Evolutionary conservation across 1,140 invertebrate genomes (phyloP).

Genomic region (Chionoecetes opilio): DNA sequence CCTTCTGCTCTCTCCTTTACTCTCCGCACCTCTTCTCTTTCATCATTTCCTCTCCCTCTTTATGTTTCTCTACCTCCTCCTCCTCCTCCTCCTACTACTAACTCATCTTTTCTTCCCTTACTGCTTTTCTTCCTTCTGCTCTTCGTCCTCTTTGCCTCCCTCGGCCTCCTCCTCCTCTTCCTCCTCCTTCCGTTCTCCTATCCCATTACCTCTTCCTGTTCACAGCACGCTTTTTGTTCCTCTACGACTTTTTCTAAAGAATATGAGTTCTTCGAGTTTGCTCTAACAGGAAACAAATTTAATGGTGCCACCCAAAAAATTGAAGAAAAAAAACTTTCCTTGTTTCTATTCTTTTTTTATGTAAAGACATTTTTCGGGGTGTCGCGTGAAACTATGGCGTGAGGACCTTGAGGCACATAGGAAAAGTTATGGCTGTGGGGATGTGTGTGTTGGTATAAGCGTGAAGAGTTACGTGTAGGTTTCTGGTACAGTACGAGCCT

Average conservation of each 20-base stretch:
- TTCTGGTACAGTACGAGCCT: too few relatives aligned
- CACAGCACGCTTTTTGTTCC: background rate
- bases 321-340: background rate
- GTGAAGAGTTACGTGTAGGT: too few relatives aligned
- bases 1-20: background rate
- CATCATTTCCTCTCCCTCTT: background rate
- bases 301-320: background rate
- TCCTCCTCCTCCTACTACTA: background rate
- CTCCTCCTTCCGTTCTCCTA: background rate
- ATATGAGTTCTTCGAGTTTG: constrained; percentile 30
- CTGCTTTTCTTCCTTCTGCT: background rate
- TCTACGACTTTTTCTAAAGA: background rate
- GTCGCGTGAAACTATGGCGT: too few relatives aligned
- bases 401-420: too few relatives aligned
- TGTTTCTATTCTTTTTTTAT: background rate
- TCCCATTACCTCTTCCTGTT: constrained; percentile 23
- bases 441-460: too few relatives aligned
- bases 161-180: background rate
- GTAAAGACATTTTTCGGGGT: background rate
- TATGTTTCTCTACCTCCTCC: background rate
- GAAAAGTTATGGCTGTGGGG: too few relatives aligned
- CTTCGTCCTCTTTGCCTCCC: background rate
- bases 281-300: background rate
- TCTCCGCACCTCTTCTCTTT: background rate
- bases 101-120: background rate